Base-by-base conservation (phyloP, 2,113 vertebrate genomes). In the Sula dactylatra region DNA sequence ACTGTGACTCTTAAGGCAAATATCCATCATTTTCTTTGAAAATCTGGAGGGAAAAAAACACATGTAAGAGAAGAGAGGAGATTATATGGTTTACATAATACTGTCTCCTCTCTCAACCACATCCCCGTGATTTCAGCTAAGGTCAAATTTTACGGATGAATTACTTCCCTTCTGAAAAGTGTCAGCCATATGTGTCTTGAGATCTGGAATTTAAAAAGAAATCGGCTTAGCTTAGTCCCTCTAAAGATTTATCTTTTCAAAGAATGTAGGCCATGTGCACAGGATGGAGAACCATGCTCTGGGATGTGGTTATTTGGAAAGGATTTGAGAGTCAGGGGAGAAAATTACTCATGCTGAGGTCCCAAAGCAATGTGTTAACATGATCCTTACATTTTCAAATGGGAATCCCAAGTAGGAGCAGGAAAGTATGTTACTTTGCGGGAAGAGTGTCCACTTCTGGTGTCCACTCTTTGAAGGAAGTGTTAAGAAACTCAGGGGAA, bases 201-300 rank as follows among this genome's bases (percentile, higher is more conserved):
- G 74, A 93, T 84, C 32, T 80, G 58, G 54, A 80, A 91, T 77
- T 90, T 86, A 70, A 87, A 93, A 89, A 91, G 64, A 94, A 94
- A 95, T 91, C 8, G 0, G 32, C n/a, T 94, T 90, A 59, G 32
- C 38, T 80, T 88, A 54, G 62, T 69, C 36, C 58, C 31, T 79
- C 45, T 72, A 65, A 91, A 86, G 52, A 66, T 92, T 91, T 87
- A 76, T 94, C 70, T 70, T 71, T 95, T 76, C 42, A 83, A 92
- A 71, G n/a, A 88, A 50, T 25, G 18, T 70, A 54, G 58, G 45
- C 36, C 42, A 26, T 45, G 34, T 62, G 38, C 42, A 86, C 34
- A 80, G 25, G 36, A 76, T 58, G 38, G 32, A 88, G 45, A 90
- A 50, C 18, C 15, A 13, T 32, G 29, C 36, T 73, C n/a, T 62